A percentile compares a stretch with the other conserved stretches of the same genome.
Conservation (phyloP, 2,797 vertebrate genomes). For the Sebastes nivosus region DNA sequence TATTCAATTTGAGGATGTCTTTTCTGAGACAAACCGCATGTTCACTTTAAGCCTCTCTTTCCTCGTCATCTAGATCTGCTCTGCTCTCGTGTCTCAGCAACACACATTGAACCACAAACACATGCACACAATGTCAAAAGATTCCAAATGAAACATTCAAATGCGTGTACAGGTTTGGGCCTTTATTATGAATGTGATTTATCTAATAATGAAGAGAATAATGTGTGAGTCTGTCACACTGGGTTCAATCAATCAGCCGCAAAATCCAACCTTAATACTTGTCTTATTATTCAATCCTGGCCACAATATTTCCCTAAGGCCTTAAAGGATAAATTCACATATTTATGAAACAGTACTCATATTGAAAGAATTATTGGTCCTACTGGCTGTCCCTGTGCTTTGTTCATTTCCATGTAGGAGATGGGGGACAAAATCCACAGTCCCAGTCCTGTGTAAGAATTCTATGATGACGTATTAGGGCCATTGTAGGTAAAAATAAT, state of each 20-base stretch:
- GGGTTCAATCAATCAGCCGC: neutral
- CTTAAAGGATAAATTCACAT: neutral
- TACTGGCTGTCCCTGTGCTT: too few species aligned
- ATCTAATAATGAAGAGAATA: neutral
- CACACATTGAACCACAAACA: neutral
- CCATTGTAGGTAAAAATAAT: too few species aligned
- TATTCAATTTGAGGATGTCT: neutral
- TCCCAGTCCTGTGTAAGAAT: too few species aligned
- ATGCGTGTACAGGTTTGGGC: neutral
- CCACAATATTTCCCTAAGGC: neutral
- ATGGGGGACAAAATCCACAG: too few species aligned
- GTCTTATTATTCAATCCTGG: neutral
- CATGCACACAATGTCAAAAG: neutral
- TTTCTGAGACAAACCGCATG: neutral
- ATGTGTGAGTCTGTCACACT: slow-evolving; percentile 23
- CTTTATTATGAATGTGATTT: neutral
- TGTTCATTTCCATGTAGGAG: too few species aligned
- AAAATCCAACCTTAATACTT: neutral
- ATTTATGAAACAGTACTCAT: neutral
- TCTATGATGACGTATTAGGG: too few species aligned
- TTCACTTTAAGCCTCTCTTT: neutral
- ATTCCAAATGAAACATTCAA: neutral
- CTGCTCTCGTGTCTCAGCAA: neutral
- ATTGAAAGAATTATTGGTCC: too few species aligned
- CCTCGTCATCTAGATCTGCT: slow-evolving; percentile 25